Evolutionary conservation across 2,888 invertebrate genomes (phyloP), one percentile per base, ranked within the genome.

Genomic region (Desoria tigrina): DNA sequence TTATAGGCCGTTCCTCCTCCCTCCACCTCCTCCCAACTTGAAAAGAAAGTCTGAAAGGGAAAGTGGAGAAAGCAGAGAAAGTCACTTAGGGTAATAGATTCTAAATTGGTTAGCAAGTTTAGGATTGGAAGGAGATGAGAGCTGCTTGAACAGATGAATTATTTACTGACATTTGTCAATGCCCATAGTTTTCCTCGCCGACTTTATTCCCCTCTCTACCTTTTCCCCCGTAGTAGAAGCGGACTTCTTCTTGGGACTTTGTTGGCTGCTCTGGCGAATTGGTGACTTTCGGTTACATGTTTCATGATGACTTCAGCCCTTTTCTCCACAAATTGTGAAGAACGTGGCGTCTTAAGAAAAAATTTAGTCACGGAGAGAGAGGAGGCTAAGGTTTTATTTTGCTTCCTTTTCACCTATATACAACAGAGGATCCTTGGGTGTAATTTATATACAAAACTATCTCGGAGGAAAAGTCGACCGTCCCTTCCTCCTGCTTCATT

Each of bases 1-100:
- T 24, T 32, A 18, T 26, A 49, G 42, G 32, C 49, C 59, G 27
- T 26, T 27, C 53, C 53, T 61, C 61, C 51, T 61, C 39, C 61
- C 60, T 37, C 21, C 32, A 49, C 51, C 42, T 50, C 51, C 49
- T 50, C 51, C 51, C 39, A 51, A 42, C 53, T 53, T 61, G 61
- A 51, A 53, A 61, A 53, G 51, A 61, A 57, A 24, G 24, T n/a
- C 28, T 26, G 49, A 61, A 56, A 61, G 24, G 16, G 39, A 11
- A 21, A 45, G 45, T 26, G 63, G 63, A 27, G 61, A 65, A 71
- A 65, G 68, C 66, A 71, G 64, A 60, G 65, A 68, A 68, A 71
- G 71, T 68, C 71, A 71, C 71, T 71, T 71, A 65, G 62, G 54
- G 63, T 68, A 68, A 71, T 66, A 71, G 71, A 64, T 71, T 71